A percentile compares a stretch with the other conserved stretches of the same genome.
Conservation (phyloP, 2,888 invertebrate genomes). For the Parthenolecanium corni region DNA sequence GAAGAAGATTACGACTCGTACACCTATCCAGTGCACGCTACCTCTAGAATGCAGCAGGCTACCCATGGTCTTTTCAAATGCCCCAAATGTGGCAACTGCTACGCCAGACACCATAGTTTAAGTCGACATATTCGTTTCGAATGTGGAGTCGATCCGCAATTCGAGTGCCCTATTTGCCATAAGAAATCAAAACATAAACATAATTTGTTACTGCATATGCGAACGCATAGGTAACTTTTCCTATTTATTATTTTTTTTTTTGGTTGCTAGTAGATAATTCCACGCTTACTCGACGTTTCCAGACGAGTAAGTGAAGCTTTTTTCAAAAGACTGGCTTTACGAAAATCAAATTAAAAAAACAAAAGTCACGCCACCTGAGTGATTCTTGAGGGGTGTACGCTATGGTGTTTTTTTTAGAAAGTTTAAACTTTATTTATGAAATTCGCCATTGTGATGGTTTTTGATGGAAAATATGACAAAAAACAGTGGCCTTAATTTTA, state of each 20-base stretch:
- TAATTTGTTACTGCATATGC: constrained; percentile 43
- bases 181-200: constrained; percentile 48
- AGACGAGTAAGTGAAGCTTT: too few species aligned
- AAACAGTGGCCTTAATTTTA: too few species aligned
- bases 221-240: constrained; percentile 37
- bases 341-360: too few species aligned
- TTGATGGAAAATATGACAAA: too few species aligned
- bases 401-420: too few species aligned
- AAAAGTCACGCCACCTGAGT: too few species aligned
- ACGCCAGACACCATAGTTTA: constrained; percentile 46
- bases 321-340: too few species aligned
- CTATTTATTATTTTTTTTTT: background rate
- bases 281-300: too few species aligned
- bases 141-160: constrained; percentile 49
- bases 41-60: background rate
- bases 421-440: too few species aligned
- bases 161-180: constrained; percentile 50
- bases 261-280: too few species aligned
- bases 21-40: background rate
- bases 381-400: too few species aligned
- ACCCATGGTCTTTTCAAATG: constrained; percentile 37
- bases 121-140: constrained; percentile 50
- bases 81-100: constrained; percentile 47
- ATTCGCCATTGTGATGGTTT: too few species aligned
- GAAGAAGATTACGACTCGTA: constrained; percentile 17